Evolutionary conservation across 2,888 invertebrate species (phyloP).

Genomic region (Drosophila merina): DNA sequence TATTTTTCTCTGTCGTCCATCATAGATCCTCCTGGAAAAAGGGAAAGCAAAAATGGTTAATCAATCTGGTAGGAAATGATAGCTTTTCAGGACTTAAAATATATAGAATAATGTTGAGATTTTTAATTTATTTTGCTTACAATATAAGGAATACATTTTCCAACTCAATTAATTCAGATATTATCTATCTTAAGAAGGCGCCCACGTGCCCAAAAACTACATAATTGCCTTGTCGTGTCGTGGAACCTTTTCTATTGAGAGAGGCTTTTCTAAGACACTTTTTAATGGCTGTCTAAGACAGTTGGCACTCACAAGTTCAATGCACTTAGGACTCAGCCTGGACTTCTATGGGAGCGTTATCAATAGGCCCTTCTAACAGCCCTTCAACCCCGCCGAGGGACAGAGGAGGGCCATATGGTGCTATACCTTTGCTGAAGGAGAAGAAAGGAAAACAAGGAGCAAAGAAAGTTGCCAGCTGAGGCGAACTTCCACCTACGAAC

Average conservation of each 20-base stretch:
- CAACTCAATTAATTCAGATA: neutral
- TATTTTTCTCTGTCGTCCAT: slow-evolving; percentile 83
- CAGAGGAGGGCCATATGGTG: slow-evolving; percentile 58
- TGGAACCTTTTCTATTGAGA: neutral
- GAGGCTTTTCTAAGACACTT: slow-evolving; percentile 20
- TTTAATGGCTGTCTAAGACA: slow-evolving; percentile 15
- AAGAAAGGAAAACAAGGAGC: slow-evolving; percentile 54
- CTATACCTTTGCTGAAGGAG: slow-evolving; percentile 25
- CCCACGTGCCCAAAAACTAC: slow-evolving; percentile 31
- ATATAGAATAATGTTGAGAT: neutral
- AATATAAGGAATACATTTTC: neutral
- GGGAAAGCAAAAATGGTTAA: slow-evolving; percentile 31
- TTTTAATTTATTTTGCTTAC: neutral
- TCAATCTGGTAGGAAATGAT: neutral
- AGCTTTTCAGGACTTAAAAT: neutral
- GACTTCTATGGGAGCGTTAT: slow-evolving; percentile 38
- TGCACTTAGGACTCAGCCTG: slow-evolving; percentile 54
- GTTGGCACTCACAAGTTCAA: slow-evolving; percentile 61
- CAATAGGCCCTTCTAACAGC: slow-evolving; percentile 32
- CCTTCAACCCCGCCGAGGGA: slow-evolving; percentile 37
- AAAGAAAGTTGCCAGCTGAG: slow-evolving; percentile 58
- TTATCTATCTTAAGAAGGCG: neutral
- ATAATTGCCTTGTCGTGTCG: slow-evolving; percentile 27
- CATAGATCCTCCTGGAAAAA: slow-evolving; percentile 82
- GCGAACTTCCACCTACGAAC: slow-evolving; percentile 45